These are phyloP conservation scores for Crambe crambe DNA, from an alignment of 37 sponge, comb jelly and placozoan genomes.

Conservation along the genomic window DNA sequence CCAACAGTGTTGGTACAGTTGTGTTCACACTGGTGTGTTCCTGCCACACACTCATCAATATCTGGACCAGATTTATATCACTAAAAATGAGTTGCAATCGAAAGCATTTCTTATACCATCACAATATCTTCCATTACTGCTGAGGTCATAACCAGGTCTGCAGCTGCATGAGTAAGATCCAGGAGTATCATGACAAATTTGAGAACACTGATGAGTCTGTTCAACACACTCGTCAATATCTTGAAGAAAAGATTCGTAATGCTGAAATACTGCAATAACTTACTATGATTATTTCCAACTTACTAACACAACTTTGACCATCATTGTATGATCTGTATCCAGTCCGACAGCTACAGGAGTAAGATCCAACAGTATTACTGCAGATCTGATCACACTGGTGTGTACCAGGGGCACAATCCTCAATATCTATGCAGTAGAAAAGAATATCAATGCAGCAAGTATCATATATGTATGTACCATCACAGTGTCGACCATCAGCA, in stretches of 20 bases:
- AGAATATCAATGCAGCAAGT: too few relatives aligned
- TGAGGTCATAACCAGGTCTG: too few relatives aligned
- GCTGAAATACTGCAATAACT: too few relatives aligned
- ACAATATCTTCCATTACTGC: conserved; percentile 16
- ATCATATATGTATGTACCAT: too few relatives aligned
- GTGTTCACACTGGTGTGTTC: background rate
- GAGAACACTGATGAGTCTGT: conserved; percentile 19
- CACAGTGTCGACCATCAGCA: background rate
- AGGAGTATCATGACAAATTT: too few relatives aligned
- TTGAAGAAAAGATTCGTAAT: too few relatives aligned
- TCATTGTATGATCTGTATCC: too few relatives aligned
- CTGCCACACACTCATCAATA: background rate
- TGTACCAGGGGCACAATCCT: background rate
- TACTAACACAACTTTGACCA: background rate
- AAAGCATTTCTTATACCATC: conserved; percentile 2
- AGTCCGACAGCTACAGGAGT: conserved; percentile 3
- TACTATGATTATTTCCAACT: too few relatives aligned
- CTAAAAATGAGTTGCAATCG: conserved; percentile 22
- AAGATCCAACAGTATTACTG: background rate
- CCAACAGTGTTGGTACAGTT: background rate
- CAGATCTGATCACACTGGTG: background rate
- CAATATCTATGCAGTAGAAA: background rate
- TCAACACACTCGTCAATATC: too few relatives aligned
- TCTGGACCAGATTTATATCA: conserved; percentile 11
- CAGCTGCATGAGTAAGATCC: too few relatives aligned